phyloP scores from a whole-genome alignment of 2,113 vertebrate genomes.

The Xiphophorus hellerii region DNA sequence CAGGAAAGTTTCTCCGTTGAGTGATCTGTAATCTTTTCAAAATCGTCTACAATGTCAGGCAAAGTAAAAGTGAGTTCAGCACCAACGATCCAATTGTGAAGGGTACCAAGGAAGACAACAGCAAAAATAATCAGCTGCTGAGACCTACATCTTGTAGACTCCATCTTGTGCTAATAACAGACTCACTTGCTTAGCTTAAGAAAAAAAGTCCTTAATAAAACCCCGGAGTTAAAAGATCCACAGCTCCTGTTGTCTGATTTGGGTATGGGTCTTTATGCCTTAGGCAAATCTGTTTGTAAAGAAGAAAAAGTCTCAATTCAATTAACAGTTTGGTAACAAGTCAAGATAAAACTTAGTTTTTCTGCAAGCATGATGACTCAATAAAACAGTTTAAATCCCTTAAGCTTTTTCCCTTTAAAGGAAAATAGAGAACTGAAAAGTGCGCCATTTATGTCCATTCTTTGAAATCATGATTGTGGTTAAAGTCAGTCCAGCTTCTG shows the following conservation, averaged over 20 bases:
- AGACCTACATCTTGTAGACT: conserved; percentile 70
- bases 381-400: too few species aligned
- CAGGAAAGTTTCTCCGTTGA: conserved; percentile 12
- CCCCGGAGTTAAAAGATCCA: conserved; percentile 44
- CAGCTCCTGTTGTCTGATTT: conserved; percentile 40
- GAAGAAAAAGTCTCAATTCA: conserved; percentile 3
- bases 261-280: conserved; percentile 66
- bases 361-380: not conserved
- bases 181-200: conserved; percentile 75
- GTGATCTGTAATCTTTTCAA: conserved; percentile 54
- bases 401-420: too few species aligned
- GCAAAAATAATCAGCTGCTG: conserved; percentile 80
- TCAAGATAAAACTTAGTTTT: not conserved
- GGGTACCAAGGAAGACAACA: conserved; percentile 80
- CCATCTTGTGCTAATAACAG: conserved; percentile 67
- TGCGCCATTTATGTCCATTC: too few species aligned
- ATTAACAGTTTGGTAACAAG: not conserved
- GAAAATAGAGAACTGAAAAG: too few species aligned
- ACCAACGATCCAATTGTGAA: conserved; percentile 85
- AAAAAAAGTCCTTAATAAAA: conserved; percentile 39
- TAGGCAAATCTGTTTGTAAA: conserved; percentile 37
- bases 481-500: too few species aligned
- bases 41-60: conserved; percentile 62
- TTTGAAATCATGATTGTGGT: too few species aligned
- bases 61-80: conserved; percentile 68